Conservation (phyloP, 2,888 invertebrate species). For the Rhingia rostrata region DNA sequence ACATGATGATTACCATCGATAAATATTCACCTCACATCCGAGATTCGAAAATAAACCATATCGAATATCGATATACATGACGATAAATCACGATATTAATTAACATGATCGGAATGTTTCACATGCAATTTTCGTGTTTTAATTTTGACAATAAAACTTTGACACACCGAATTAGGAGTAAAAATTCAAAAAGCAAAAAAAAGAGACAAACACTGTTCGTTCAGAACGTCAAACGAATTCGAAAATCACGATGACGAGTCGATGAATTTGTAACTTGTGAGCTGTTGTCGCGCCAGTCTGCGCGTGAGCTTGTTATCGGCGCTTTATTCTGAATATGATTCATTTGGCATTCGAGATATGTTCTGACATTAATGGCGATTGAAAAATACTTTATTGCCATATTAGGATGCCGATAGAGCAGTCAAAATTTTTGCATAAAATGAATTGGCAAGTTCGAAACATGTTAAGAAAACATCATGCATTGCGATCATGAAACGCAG, state of each 20-base stretch:
- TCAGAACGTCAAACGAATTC: slow-evolving; percentile 53
- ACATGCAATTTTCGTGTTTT: slow-evolving; percentile 69
- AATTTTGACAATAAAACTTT: slow-evolving; percentile 58
- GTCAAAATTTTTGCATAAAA: slow-evolving; percentile 42
- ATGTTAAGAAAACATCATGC: slow-evolving; percentile 35
- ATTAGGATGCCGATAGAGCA: slow-evolving; percentile 64
- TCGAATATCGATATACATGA: slow-evolving; percentile 54
- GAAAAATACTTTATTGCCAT: slow-evolving; percentile 68
- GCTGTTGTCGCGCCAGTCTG: slow-evolving; percentile 58
- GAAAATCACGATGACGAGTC: slow-evolving; percentile 53
- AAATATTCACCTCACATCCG: slow-evolving; percentile 61
- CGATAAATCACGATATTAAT: slow-evolving; percentile 71
- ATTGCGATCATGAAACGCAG: slow-evolving; percentile 32
- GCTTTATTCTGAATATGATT: slow-evolving; percentile 41
- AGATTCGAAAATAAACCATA: slow-evolving; percentile 51
- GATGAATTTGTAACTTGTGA: slow-evolving; percentile 12
- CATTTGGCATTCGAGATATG: slow-evolving; percentile 66
- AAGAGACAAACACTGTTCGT: slow-evolving; percentile 1
- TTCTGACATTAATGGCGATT: slow-evolving; percentile 73
- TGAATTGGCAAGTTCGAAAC: slow-evolving; percentile 39
- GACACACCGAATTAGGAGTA: slow-evolving; percentile 52
- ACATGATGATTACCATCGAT: slow-evolving; percentile 34
- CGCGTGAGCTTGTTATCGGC: slow-evolving; percentile 49
- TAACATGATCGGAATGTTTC: slow-evolving; percentile 74
- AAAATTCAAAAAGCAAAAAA: slow-evolving; percentile 15